phyloP scores from a whole-genome alignment of 2,113 vertebrate genomes.

The Pyxicephalus adspersus region DNA sequence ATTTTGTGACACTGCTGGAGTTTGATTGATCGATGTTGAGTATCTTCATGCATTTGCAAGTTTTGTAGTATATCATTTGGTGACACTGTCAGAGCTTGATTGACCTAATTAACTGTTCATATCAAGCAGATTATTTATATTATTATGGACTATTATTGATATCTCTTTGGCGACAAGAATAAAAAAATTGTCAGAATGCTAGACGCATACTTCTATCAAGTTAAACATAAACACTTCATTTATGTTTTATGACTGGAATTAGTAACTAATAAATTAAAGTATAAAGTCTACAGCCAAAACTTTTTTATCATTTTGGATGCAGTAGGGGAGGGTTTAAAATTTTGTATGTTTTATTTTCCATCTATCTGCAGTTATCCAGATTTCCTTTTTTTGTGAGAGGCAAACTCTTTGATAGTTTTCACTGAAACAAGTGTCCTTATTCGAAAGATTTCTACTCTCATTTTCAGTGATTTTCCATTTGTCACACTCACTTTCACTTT shows the following conservation, averaged over 20 bases:
- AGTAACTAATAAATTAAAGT: too few species aligned
- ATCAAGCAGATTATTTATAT: constrained; percentile 34
- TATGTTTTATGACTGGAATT: background rate
- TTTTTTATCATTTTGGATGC: too few species aligned
- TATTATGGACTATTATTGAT: constrained; percentile 10
- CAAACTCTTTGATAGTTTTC: too few species aligned
- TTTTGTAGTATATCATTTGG: constrained; percentile 49
- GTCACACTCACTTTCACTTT: too few species aligned
- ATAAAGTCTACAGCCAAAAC: too few species aligned
- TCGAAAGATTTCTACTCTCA: too few species aligned
- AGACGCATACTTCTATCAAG: background rate
- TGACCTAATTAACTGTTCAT: constrained; percentile 51
- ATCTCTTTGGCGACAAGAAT: background rate
- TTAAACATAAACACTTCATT: background rate
- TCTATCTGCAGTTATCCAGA: too few species aligned
- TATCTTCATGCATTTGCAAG: constrained; percentile 33
- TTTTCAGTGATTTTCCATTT: too few species aligned
- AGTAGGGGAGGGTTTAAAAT: too few species aligned
- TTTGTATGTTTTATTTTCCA: too few species aligned
- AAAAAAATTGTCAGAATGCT: background rate
- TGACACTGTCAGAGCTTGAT: constrained; percentile 45
- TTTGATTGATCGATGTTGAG: constrained; percentile 53
- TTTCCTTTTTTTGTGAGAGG: too few species aligned
- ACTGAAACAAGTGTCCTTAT: too few species aligned
- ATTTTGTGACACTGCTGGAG: constrained; percentile 46